Conservation (phyloP, 2,888 invertebrate genomes). For the Drosophila meridionalis region DNA sequence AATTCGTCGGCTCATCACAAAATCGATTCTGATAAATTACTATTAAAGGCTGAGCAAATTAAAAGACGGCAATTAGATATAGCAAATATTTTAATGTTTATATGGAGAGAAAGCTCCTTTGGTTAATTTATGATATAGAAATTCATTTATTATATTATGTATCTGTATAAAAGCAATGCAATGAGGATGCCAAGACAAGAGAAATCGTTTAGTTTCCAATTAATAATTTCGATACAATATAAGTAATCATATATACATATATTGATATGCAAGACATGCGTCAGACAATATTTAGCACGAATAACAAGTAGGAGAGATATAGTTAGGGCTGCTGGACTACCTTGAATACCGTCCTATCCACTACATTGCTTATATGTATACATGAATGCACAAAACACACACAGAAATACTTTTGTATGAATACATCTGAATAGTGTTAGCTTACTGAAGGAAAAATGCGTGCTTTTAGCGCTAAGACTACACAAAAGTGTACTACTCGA, state of each 20-base stretch:
- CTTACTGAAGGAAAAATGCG: too few relatives aligned
- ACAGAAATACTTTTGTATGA: too few relatives aligned
- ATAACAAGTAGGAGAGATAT: not conserved
- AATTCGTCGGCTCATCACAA: slow-evolving; percentile 23
- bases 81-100: not conserved
- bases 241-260: not conserved
- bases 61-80: not conserved
- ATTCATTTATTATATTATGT: not conserved
- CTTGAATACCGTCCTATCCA: not conserved
- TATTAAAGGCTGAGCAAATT: slow-evolving; percentile 3
- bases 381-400: too few relatives aligned
- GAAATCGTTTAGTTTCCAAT: not conserved
- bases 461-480: too few relatives aligned
- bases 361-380: too few relatives aligned
- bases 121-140: not conserved
- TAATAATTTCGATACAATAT: not conserved
- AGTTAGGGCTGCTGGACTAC: not conserved
- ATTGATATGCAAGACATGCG: not conserved
- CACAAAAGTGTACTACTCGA: too few relatives aligned
- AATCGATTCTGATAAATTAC: slow-evolving; percentile 35
- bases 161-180: not conserved
- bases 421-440: too few relatives aligned
- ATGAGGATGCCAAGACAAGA: not conserved
- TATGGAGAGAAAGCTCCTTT: too few relatives aligned
- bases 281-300: not conserved